Conservation (phyloP, 2,113 vertebrate genomes). For the Stercorarius parasiticus region DNA sequence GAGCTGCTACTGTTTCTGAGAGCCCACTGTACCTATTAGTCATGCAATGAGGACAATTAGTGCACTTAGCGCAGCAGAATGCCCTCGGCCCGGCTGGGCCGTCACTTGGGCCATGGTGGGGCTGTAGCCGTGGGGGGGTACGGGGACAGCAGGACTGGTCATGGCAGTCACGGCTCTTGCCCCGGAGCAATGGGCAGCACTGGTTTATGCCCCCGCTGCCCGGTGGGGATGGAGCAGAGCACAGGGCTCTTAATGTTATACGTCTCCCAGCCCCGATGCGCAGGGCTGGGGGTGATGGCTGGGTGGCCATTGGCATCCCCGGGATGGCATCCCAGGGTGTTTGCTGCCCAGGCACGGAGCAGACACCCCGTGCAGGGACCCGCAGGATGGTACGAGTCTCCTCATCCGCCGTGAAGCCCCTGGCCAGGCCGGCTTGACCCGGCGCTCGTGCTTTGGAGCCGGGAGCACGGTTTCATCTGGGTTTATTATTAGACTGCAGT, state of each 20-base stretch:
- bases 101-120: accelerated
- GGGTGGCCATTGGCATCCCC: accelerated
- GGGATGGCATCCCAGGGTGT: accelerated
- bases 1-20: not conserved
- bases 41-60: not conserved
- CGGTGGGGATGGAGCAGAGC: accelerated
- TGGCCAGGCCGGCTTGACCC: not conserved
- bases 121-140: no score
- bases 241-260: accelerated
- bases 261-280: not conserved
- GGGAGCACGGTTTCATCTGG: not conserved
- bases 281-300: not conserved
- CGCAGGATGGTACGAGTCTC: not conserved
- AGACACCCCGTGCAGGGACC: not conserved
- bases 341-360: not conserved
- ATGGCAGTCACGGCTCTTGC: not conserved
- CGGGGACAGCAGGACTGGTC: accelerated
- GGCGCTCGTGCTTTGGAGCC: accelerated
- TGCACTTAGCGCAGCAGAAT: not conserved
- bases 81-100: not conserved
- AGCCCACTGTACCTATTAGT: not conserved
- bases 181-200: not conserved
- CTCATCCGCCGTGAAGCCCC: accelerated
- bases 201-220: not conserved
- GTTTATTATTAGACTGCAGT: not conserved